These are phyloP conservation scores for Hyperoodon ampullatus DNA, from an alignment of 2,113 vertebrate species.

Conservation along the genomic window DNA sequence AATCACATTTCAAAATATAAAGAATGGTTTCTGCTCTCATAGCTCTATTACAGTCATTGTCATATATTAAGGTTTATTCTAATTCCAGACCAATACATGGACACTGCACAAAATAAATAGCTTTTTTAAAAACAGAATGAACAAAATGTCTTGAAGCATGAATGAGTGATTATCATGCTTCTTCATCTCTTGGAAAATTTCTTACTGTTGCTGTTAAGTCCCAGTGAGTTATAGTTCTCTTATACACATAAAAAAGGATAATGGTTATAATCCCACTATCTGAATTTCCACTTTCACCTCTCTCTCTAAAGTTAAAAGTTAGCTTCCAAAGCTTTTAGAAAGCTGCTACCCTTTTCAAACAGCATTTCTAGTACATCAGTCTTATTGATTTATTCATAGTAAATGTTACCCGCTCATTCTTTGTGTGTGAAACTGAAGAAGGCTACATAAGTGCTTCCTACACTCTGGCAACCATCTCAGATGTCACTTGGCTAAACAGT, in stretches of 20 bases:
- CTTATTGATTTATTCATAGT: slow-evolving; percentile 84
- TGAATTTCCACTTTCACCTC: slow-evolving; percentile 79
- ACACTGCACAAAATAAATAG: slow-evolving; percentile 40
- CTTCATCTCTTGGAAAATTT: slow-evolving; percentile 60
- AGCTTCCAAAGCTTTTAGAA: slow-evolving; percentile 82
- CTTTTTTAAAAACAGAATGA: slow-evolving; percentile 43
- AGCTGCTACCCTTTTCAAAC: slow-evolving; percentile 83
- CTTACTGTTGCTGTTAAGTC: not conserved
- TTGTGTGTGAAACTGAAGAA: slow-evolving; percentile 68
- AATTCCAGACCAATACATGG: slow-evolving; percentile 47
- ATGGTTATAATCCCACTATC: slow-evolving; percentile 69
- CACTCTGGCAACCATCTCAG: slow-evolving; percentile 65
- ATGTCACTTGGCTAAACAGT: not conserved
- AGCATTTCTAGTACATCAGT: slow-evolving; percentile 79
- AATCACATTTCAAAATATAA: slow-evolving; percentile 42
- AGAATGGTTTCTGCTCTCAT: not conserved
- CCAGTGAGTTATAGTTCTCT: slow-evolving; percentile 75
- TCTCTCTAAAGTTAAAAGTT: slow-evolving; percentile 78
- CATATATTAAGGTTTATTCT: slow-evolving; percentile 48
- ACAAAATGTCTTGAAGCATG: slow-evolving; percentile 22
- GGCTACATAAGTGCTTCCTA: slow-evolving; percentile 65
- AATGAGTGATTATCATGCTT: slow-evolving; percentile 64
- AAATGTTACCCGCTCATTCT: slow-evolving; percentile 75
- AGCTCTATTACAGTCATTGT: not conserved
- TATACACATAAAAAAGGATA: slow-evolving; percentile 42